Conservation (phyloP, 2,797 vertebrate genomes). For the Craterocephalus amniculus region DNA sequence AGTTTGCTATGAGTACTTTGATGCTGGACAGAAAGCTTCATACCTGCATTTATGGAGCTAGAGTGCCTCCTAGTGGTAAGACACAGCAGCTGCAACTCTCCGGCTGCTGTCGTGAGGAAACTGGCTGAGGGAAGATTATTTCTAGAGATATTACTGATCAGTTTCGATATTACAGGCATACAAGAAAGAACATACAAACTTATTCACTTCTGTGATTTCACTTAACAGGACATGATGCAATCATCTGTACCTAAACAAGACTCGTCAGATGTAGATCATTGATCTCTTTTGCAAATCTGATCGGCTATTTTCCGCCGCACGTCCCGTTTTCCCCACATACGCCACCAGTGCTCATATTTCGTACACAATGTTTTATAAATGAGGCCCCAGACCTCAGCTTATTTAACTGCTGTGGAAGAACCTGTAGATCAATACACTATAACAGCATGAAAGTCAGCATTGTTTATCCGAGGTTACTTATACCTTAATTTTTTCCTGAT, state of each 20-base stretch:
- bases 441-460: no score
- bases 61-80: slow-evolving; percentile 55
- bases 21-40: neutral
- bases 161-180: neutral
- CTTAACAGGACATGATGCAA: neutral
- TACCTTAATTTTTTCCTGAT: neutral
- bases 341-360: no score
- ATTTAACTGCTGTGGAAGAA: no score
- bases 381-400: no score
- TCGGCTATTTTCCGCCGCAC: no score
- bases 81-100: slow-evolving; percentile 6
- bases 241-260: neutral
- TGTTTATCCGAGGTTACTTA: neutral
- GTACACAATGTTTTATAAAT: no score
- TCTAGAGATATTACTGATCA: neutral
- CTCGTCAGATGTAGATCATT: no score
- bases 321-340: no score
- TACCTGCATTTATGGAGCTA: slow-evolving; percentile 9
- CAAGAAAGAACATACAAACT: neutral
- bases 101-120: slow-evolving; percentile 1
- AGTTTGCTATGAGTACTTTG: slow-evolving; percentile 11
- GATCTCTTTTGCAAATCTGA: no score
- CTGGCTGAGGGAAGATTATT: slow-evolving; percentile 7
- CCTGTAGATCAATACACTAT: no score
- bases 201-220: neutral